A percentile compares a stretch with the other conserved stretches of the same genome.
Evolutionary conservation across 2,888 invertebrate genomes (phyloP).

Genomic region (Orthosia gracilis): DNA sequence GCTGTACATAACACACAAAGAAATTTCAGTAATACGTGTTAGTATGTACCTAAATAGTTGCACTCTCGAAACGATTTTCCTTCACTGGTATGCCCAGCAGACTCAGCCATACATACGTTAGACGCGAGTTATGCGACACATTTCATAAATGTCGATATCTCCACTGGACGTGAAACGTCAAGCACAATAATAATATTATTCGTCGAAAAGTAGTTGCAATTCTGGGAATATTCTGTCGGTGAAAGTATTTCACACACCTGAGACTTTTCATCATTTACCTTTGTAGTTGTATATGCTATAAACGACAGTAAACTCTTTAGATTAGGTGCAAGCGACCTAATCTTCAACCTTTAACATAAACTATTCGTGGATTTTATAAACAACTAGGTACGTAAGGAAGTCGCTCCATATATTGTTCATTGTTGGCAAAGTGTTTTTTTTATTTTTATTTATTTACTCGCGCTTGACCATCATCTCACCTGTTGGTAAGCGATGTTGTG

Average conservation of each 20-base stretch:
- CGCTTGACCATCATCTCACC: no score
- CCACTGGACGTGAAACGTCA: no score
- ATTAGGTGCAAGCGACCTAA: no score
- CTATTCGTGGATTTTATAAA: background rate
- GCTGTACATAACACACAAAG: background rate
- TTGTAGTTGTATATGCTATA: no score
- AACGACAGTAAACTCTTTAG: background rate
- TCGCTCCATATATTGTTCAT: background rate
- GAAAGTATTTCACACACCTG: background rate
- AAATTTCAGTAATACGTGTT: background rate
- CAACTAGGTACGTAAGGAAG: background rate
- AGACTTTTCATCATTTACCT: no score
- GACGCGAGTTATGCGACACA: background rate
- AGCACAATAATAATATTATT: background rate
- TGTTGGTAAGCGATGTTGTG: no score
- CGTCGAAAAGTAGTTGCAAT: background rate
- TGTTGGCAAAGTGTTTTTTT: background rate
- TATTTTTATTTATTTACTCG: no score
- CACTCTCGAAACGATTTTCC: background rate
- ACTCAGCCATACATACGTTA: background rate
- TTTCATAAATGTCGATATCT: slow-evolving; percentile 2
- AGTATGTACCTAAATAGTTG: background rate
- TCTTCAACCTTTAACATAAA: background rate
- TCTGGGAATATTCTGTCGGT: background rate
- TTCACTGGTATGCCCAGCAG: background rate